phyloP scores from a whole-genome alignment of 35 echinoderm and acorn worm species.

The Apostichopus californicus region DNA sequence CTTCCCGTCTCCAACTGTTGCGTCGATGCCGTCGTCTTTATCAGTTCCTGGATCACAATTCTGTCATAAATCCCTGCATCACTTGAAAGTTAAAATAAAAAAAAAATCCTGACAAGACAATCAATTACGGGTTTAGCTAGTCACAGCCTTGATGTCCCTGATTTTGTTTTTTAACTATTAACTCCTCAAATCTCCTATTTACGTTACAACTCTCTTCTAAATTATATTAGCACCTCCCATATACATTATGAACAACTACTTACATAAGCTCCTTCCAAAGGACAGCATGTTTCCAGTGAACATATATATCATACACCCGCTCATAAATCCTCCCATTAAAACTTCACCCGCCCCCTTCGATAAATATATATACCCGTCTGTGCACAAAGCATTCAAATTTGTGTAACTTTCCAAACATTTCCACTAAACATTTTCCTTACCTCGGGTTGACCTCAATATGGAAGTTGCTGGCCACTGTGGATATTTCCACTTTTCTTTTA shows the following conservation, averaged over 20 bases:
- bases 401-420: too few relatives aligned
- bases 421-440: slow-evolving; percentile 5
- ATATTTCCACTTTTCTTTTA: slow-evolving; percentile 91
- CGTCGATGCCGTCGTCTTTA: slow-evolving; percentile 88
- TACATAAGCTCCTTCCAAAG: too few relatives aligned
- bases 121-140: background rate
- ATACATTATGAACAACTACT: too few relatives aligned
- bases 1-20: slow-evolving; percentile 77
- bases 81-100: slow-evolving; percentile 54
- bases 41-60: slow-evolving; percentile 94
- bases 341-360: too few relatives aligned
- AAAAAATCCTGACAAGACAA: background rate
- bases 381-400: too few relatives aligned
- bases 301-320: too few relatives aligned
- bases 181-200: background rate
- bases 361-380: too few relatives aligned
- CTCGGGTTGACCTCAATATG: slow-evolving; percentile 99
- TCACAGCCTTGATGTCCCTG: background rate
- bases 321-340: too few relatives aligned
- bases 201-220: too few relatives aligned
- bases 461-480: slow-evolving; percentile 93
- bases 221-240: too few relatives aligned
- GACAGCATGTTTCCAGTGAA: too few relatives aligned
- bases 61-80: slow-evolving; percentile 97
- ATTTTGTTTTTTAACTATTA: background rate